These are phyloP conservation scores for Agrotis exclamationis DNA, from an alignment of 2,888 invertebrate genomes.

Conservation along the genomic window DNA sequence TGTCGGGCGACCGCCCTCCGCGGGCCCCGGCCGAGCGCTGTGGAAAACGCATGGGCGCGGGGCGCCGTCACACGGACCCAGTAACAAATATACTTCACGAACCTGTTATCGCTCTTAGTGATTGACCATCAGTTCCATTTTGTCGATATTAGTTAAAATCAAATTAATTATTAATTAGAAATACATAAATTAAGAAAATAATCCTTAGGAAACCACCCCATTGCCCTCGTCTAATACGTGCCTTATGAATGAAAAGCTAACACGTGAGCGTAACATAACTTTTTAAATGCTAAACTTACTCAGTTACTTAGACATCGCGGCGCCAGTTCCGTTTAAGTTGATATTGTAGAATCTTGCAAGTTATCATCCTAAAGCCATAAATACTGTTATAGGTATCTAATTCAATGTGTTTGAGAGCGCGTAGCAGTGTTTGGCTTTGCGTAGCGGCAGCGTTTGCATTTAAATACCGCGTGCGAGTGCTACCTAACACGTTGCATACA, in stretches of 20 bases:
- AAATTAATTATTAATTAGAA: slow-evolving; percentile 52
- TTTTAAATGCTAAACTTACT: neutral
- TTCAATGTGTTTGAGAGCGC: neutral
- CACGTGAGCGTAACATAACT: neutral
- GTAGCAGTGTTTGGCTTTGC: slow-evolving; percentile 7
- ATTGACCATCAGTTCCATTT: slow-evolving; percentile 72
- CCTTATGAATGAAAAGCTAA: neutral
- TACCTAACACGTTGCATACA: neutral
- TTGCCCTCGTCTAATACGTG: neutral
- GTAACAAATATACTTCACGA: slow-evolving; percentile 89
- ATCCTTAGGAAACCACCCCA: slow-evolving; percentile 8
- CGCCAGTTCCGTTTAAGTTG: neutral
- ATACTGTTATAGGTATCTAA: neutral
- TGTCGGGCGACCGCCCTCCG: slow-evolving; percentile 89
- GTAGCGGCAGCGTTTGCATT: neutral
- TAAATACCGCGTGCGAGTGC: neutral
- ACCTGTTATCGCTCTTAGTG: slow-evolving; percentile 84
- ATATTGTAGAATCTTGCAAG: neutral
- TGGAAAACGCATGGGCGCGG: slow-evolving; percentile 87
- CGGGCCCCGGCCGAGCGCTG: slow-evolving; percentile 87
- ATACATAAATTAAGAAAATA: slow-evolving; percentile 9
- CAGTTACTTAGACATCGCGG: neutral
- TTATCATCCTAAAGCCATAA: neutral
- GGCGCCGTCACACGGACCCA: slow-evolving; percentile 87
- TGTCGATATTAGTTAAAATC: slow-evolving; percentile 72